Evolutionary conservation across 2,888 invertebrate genomes (phyloP).

Genomic region (Leucoptera coffeella): DNA sequence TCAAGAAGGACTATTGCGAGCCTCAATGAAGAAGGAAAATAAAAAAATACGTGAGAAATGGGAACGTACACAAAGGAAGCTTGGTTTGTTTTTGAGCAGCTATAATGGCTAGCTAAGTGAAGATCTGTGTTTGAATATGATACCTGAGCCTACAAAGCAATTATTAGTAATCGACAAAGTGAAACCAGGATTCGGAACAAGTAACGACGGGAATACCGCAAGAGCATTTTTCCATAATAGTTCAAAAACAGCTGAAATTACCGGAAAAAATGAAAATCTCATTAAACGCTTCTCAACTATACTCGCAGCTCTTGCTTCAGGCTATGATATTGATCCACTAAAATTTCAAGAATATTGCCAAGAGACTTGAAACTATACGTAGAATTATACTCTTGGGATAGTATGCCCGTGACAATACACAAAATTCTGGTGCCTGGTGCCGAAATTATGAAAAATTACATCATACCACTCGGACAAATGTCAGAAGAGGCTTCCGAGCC

Average conservation of each 20-base stretch:
- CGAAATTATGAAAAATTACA: slow-evolving; percentile 5
- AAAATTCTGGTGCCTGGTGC: slow-evolving; percentile 6
- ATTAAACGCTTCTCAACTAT: slow-evolving; percentile 3
- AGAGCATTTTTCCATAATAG: background rate
- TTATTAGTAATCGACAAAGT: too few relatives aligned
- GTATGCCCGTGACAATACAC: slow-evolving; percentile 6
- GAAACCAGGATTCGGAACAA: background rate
- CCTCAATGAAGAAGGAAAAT: too few relatives aligned
- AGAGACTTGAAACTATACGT: slow-evolving; percentile 4
- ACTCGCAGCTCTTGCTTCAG: slow-evolving; percentile 2
- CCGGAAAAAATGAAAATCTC: slow-evolving; percentile 3
- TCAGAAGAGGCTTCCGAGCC: slow-evolving; percentile 7
- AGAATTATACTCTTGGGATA: slow-evolving; percentile 5
- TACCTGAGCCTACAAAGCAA: too few relatives aligned
- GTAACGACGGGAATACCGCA: background rate
- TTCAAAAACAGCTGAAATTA: slow-evolving; percentile 2
- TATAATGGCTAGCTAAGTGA: too few relatives aligned
- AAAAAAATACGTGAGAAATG: too few relatives aligned
- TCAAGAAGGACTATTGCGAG: too few relatives aligned
- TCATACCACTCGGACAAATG: too few relatives aligned
- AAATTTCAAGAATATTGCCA: slow-evolving; percentile 4
- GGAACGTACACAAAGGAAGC: too few relatives aligned
- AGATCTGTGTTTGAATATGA: too few relatives aligned
- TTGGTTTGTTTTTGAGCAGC: too few relatives aligned
- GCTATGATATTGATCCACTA: too few relatives aligned